phyloP scores from a whole-genome alignment of 2,113 vertebrate species.

The Boulengeromyrus knoepffleri region DNA sequence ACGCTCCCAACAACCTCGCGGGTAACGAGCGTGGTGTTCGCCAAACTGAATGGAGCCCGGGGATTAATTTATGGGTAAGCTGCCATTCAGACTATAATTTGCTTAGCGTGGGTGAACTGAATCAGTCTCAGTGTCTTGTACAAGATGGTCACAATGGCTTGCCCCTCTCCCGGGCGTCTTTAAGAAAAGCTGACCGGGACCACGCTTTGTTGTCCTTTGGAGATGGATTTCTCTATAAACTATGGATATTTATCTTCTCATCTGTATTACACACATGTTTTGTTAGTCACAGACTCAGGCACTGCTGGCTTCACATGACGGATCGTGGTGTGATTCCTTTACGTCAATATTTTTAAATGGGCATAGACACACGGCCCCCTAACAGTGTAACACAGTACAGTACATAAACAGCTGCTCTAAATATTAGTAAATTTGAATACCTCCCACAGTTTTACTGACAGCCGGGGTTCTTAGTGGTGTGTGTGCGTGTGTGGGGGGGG shows the following conservation, averaged over 20 bases:
- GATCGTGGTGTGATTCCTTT: background rate
- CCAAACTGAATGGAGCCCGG: background rate
- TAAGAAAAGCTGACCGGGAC: background rate
- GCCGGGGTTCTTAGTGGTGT: background rate
- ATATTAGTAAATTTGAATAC: background rate
- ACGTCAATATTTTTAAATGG: background rate
- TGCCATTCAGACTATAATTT: constrained; percentile 2
- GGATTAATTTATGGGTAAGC: background rate
- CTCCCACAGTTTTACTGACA: background rate
- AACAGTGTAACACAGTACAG: background rate
- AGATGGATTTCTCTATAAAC: background rate
- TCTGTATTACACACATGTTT: background rate
- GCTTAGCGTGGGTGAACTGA: background rate
- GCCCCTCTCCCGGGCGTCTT: background rate
- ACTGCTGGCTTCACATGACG: background rate
- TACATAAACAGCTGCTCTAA: background rate
- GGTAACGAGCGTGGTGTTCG: background rate
- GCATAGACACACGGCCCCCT: background rate
- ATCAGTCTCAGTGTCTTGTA: background rate
- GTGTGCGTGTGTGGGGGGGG: background rate
- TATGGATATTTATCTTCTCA: background rate
- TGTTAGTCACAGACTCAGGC: background rate
- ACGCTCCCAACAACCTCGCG: background rate
- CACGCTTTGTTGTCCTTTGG: background rate
- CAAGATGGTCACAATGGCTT: background rate